Conservation (phyloP, 2,113 vertebrate species). For the Vicugna pacos region DNA sequence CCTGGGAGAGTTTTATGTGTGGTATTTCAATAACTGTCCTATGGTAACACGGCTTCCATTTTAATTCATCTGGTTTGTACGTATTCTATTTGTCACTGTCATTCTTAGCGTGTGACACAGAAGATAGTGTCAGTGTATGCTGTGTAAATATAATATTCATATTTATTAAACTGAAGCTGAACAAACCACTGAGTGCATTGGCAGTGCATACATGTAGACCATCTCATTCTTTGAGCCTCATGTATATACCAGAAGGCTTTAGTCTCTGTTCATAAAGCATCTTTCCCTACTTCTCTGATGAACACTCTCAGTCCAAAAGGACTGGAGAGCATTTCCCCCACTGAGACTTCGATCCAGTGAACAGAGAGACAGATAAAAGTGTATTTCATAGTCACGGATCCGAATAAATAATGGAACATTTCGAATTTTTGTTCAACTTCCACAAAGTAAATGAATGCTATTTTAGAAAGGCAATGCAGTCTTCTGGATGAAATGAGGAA, state of each 20-base stretch:
- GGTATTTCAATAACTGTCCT: neutral
- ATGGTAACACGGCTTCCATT: neutral
- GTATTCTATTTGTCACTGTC: neutral
- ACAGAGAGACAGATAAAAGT: conserved; percentile 6
- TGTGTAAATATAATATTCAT: neutral
- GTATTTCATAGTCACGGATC: neutral
- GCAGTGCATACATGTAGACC: neutral
- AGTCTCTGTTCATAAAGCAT: neutral
- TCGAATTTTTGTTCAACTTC: conserved; percentile 24
- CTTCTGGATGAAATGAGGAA: conserved; percentile 18
- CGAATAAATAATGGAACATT: conserved; percentile 48
- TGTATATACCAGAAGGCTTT: neutral
- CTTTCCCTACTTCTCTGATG: neutral
- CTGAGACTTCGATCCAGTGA: conserved; percentile 26
- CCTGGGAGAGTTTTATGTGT: neutral
- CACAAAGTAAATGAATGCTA: neutral
- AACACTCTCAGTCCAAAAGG: neutral
- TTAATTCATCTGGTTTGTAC: neutral
- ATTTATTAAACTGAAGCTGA: neutral
- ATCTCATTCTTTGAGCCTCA: neutral
- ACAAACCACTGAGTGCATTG: neutral
- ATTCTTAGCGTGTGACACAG: neutral
- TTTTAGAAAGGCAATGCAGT: neutral
- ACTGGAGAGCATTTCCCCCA: neutral
- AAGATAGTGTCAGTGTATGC: neutral